Conservation (phyloP, 2,113 vertebrate genomes). For the Silurus meridionalis region DNA sequence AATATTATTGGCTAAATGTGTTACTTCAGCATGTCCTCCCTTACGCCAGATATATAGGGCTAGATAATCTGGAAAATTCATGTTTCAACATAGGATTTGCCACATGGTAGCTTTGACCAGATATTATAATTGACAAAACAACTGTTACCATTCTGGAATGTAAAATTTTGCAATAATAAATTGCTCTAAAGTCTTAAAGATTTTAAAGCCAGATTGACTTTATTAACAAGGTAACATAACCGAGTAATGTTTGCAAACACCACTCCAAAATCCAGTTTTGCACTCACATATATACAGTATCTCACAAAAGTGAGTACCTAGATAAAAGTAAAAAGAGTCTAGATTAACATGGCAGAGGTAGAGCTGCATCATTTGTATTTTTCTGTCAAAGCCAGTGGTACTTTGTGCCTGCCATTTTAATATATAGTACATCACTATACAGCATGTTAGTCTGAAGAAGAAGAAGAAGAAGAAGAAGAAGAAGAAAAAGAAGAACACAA, state of each 20-base stretch:
- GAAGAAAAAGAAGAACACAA: not conserved
- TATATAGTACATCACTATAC: constrained; percentile 28
- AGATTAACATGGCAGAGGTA: too few relatives aligned
- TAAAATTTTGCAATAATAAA: too few relatives aligned
- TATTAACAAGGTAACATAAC: too few relatives aligned
- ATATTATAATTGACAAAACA: not conserved
- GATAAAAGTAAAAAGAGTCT: too few relatives aligned
- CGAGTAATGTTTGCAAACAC: too few relatives aligned
- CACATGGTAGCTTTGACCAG: not conserved
- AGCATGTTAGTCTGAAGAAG: not conserved
- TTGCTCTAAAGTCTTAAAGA: too few relatives aligned
- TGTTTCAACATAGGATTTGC: not conserved
- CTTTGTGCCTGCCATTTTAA: constrained; percentile 22
- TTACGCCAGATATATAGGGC: not conserved
- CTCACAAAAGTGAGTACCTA: too few relatives aligned
- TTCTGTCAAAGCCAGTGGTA: constrained; percentile 34
- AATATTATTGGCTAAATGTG: not conserved
- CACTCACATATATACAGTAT: too few relatives aligned
- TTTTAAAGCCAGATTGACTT: too few relatives aligned
- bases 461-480: not conserved
- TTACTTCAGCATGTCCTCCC: not conserved
- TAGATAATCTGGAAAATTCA: not conserved
- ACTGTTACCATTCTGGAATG: too few relatives aligned
- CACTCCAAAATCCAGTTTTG: too few relatives aligned
- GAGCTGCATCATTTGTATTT: constrained; percentile 31